These are phyloP conservation scores for Oncorhynchus masou DNA, from an alignment of 2,113 vertebrate genomes.

Conservation along the genomic window DNA sequence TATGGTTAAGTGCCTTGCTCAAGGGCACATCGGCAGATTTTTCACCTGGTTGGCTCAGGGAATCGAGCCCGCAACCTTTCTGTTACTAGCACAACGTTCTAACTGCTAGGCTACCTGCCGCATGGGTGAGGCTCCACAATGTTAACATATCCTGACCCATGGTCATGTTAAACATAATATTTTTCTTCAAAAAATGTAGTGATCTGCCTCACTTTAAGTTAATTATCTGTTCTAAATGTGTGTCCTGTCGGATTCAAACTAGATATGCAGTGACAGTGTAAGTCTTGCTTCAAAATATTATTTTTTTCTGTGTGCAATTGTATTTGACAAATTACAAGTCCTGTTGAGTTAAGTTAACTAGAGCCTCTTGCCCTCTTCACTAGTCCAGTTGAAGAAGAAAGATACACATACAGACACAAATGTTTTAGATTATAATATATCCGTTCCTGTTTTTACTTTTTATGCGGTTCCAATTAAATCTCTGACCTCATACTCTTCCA, in stretches of 20 bases:
- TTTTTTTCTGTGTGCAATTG: not conserved
- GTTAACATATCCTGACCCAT: no score
- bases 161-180: no score
- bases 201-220: not conserved
- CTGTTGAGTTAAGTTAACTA: not conserved
- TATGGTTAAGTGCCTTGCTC: no score
- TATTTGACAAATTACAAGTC: not conserved
- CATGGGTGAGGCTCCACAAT: no score
- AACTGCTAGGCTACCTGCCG: no score
- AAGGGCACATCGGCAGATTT: no score
- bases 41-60: no score
- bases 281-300: not conserved
- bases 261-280: not conserved
- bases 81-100: no score
- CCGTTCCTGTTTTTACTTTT: constrained; percentile 33
- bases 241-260: not conserved
- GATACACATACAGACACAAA: constrained; percentile 27
- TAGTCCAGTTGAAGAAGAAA: constrained; percentile 21
- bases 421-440: constrained; percentile 40
- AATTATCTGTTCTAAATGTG: not conserved
- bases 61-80: no score
- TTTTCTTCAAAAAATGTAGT: not conserved
- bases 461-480: constrained; percentile 44
- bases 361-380: constrained; percentile 13
- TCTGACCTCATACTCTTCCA: constrained; percentile 51